Evolutionary conservation across 1,140 invertebrate species (phyloP).

Genomic region (Listronotus bonariensis): DNA sequence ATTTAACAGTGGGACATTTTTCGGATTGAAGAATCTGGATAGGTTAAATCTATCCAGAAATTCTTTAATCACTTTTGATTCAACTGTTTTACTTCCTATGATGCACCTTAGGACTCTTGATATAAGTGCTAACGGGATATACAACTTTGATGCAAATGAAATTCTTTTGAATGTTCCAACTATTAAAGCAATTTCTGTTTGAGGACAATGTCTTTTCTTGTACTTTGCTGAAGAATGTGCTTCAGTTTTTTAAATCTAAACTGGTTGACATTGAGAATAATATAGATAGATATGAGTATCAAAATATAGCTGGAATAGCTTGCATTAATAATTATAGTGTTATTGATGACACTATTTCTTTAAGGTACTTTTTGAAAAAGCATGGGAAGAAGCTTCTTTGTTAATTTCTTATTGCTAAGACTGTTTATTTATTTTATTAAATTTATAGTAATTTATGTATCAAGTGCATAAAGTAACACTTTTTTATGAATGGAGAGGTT

Average conservation of each 20-base stretch:
- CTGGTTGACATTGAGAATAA: constrained; percentile 40
- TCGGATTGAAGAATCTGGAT: constrained; percentile 44
- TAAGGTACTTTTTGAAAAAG: constrained; percentile 24
- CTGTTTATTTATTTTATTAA: too few species aligned
- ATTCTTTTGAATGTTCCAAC: constrained; percentile 41
- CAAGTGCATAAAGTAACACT: too few species aligned
- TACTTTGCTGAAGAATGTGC: constrained; percentile 37
- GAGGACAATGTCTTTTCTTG: constrained; percentile 50
- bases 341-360: constrained; percentile 18
- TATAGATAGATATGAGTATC: constrained; percentile 41
- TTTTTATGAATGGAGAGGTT: too few species aligned
- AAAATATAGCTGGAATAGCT: constrained; percentile 51
- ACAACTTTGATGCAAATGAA: constrained; percentile 44
- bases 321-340: constrained; percentile 39
- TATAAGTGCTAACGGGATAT: constrained; percentile 45
- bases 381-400: constrained; percentile 12
- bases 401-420: constrained; percentile 15
- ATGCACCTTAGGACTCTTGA: constrained; percentile 42
- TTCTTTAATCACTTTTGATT: constrained; percentile 39
- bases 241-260: constrained; percentile 44
- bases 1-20: constrained; percentile 46
- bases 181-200: constrained; percentile 39
- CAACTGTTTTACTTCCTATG: constrained; percentile 41
- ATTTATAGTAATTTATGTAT: too few species aligned
- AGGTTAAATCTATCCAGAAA: constrained; percentile 47